phyloP scores from a whole-genome alignment of 2,888 invertebrate species.

The Sinotaia quadrata region DNA sequence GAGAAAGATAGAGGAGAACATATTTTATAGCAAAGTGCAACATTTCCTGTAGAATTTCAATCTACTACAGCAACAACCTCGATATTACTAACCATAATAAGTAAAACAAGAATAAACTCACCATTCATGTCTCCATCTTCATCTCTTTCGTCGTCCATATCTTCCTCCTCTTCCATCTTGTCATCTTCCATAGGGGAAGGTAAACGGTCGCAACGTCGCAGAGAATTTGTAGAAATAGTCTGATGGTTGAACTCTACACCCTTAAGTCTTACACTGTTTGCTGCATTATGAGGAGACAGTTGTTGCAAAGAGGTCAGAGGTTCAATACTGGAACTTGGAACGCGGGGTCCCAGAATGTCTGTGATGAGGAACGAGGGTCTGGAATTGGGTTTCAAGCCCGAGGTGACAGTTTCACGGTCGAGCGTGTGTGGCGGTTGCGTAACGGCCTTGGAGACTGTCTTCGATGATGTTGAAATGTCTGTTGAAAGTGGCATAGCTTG shows the following conservation, averaged over 20 bases:
- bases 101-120: neutral
- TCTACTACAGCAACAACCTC: neutral
- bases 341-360: slow-evolving; percentile 33
- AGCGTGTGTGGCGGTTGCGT: neutral
- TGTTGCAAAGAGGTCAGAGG: no score
- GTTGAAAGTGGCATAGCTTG: neutral
- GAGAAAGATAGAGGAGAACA: neutral
- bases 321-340: no score
- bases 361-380: slow-evolving; percentile 36
- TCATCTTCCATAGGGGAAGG: neutral
- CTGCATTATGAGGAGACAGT: no score
- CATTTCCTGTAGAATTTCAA: no score
- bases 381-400: slow-evolving; percentile 4
- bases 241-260: no score
- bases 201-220: neutral
- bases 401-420: neutral
- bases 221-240: no score
- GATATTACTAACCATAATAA: neutral
- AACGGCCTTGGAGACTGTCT: neutral
- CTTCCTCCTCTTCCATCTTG: neutral
- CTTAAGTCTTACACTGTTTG: no score
- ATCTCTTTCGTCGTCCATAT: neutral
- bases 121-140: neutral
- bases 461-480: neutral
- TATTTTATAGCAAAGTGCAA: neutral